A percentile compares a stretch with the other conserved stretches of the same genome.
These are phyloP conservation scores for Penelope pileata DNA, from an alignment of 2,113 vertebrate genomes.

Conservation along the genomic window DNA sequence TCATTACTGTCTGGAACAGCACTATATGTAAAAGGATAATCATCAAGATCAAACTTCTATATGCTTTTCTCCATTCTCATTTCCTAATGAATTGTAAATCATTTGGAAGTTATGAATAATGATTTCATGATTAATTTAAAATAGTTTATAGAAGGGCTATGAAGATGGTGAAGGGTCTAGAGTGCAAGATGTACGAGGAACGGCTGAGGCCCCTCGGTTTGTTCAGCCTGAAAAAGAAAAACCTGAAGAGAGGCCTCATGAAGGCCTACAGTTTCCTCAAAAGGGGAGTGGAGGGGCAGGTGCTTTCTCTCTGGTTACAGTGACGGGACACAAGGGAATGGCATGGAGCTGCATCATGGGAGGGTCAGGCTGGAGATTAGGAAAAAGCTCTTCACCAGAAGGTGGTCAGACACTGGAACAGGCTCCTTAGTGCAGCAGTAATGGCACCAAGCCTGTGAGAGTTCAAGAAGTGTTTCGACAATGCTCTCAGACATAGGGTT, in stretches of 20 bases:
- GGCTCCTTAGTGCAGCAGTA: not conserved
- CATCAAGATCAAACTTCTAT: not conserved
- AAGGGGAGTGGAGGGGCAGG: too few species aligned
- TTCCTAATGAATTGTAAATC: not conserved
- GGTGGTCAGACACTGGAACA: not conserved
- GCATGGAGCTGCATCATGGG: too few species aligned
- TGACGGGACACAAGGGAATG: too few species aligned
- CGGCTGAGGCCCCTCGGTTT: too few species aligned
- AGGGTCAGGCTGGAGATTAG: too few species aligned
- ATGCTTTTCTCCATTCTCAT: not conserved
- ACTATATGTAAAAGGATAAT: not conserved
- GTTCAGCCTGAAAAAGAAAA: too few species aligned
- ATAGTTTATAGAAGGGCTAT: not conserved
- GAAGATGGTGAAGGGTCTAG: not conserved
- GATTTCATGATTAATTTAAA: not conserved
- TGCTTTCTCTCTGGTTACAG: too few species aligned
- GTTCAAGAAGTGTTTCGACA: not conserved
- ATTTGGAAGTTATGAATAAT: not conserved
- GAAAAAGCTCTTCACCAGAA: too few species aligned
- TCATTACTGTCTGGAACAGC: not conserved
- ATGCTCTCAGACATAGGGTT: not conserved
- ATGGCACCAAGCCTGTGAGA: not conserved
- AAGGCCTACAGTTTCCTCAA: too few species aligned
- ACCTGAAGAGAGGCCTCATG: too few species aligned
- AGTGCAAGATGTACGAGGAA: too few species aligned